These are phyloP conservation scores for Adoxophyes honmai DNA, from an alignment of 1,140 invertebrate species.

Conservation along the genomic window DNA sequence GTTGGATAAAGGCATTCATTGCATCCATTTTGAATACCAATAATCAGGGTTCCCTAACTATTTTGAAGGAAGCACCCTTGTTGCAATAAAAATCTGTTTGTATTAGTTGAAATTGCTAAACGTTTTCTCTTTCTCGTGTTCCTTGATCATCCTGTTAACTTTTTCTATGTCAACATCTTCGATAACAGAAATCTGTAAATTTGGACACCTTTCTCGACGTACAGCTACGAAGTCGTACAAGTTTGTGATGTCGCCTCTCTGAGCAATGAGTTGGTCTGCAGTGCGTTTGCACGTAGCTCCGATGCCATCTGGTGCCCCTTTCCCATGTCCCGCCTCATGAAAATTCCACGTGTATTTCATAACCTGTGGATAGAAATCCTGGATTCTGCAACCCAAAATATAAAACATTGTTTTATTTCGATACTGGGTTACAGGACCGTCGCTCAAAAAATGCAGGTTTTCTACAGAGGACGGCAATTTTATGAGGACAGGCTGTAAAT, in stretches of 20 bases:
- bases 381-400: slow-evolving; percentile 12
- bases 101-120: no score
- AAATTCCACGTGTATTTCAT: slow-evolving; percentile 22
- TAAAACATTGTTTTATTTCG: slow-evolving; percentile 26
- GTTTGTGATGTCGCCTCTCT: slow-evolving; percentile 19
- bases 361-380: slow-evolving; percentile 17
- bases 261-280: slow-evolving; percentile 15
- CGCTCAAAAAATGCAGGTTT: slow-evolving; percentile 23
- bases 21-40: no score
- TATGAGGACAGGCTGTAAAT: slow-evolving; percentile 19
- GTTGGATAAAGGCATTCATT: no score
- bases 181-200: slow-evolving; percentile 19
- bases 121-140: slow-evolving; percentile 18
- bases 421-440: slow-evolving; percentile 27
- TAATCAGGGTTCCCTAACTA: no score
- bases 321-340: slow-evolving; percentile 27
- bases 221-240: slow-evolving; percentile 15
- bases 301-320: slow-evolving; percentile 24
- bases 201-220: slow-evolving; percentile 16
- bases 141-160: slow-evolving; percentile 16
- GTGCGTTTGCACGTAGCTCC: slow-evolving; percentile 21
- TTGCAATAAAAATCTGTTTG: no score
- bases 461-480: slow-evolving; percentile 14
- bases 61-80: no score
- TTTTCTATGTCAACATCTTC: slow-evolving; percentile 19